Conservation (phyloP, 2,113 vertebrate genomes). For the Ahaetulla prasina region DNA sequence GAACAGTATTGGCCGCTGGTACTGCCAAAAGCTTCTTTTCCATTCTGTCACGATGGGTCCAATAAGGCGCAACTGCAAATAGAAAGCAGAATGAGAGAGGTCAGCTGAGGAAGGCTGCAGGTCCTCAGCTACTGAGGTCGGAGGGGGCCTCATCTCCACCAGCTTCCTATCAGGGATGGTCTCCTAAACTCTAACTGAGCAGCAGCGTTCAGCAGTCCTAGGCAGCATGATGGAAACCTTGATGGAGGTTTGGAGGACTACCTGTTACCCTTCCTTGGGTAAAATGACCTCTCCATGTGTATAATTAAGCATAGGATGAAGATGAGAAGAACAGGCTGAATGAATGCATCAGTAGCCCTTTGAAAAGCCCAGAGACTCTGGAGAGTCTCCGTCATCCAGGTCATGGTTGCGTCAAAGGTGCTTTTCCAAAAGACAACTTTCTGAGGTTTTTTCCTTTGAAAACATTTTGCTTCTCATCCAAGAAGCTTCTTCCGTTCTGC, state of each 20-base stretch:
- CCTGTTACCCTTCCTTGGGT: not conserved
- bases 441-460: not conserved
- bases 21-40: conserved; percentile 92
- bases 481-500: not conserved
- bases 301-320: not conserved
- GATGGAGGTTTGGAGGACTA: not conserved
- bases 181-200: not conserved
- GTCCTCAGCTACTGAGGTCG: not conserved
- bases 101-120: conserved; percentile 27
- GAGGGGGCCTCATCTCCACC: not conserved
- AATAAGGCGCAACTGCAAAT: conserved; percentile 80
- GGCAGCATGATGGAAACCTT: not conserved
- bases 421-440: not conserved
- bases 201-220: not conserved
- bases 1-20: conserved; percentile 92
- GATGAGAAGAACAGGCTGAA: not conserved
- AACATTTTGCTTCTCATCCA: not conserved
- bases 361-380: not conserved
- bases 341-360: not conserved
- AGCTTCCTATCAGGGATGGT: not conserved
- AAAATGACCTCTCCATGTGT: not conserved
- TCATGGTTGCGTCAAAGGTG: not conserved
- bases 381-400: not conserved
- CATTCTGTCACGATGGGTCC: conserved; percentile 89
- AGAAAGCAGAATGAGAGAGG: not conserved